phyloP scores from a whole-genome alignment of 2,797 vertebrate genomes.

The Galaxias olidus region DNA sequence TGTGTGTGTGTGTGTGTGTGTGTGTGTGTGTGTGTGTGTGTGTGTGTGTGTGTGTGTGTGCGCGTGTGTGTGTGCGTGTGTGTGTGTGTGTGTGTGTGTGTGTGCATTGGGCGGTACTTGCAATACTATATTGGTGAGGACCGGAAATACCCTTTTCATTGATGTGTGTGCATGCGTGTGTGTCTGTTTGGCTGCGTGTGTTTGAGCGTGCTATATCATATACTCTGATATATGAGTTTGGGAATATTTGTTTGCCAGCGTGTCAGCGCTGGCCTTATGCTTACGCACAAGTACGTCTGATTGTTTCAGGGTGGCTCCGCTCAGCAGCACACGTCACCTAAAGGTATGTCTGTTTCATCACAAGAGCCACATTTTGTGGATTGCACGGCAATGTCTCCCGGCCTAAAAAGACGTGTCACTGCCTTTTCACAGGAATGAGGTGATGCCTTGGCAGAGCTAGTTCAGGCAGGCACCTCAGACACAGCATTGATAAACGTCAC shows the following conservation, averaged over 20 bases:
- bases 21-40: background rate
- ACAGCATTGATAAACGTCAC: no score
- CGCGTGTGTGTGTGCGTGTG: background rate
- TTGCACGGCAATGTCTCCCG: background rate
- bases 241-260: background rate
- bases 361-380: no score
- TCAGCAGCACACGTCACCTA: slow-evolving; percentile 12
- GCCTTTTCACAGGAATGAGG: no score
- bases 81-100: background rate
- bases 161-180: background rate
- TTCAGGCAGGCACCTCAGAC: no score
- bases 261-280: background rate
- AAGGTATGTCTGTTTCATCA: slow-evolving; percentile 33
- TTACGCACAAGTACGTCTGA: background rate
- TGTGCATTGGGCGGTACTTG: no score
- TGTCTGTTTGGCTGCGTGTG: background rate
- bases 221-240: background rate
- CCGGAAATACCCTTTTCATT: no score
- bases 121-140: no score
- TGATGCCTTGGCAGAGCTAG: no score
- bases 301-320: slow-evolving; percentile 36
- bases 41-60: background rate
- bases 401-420: background rate
- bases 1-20: background rate
- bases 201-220: background rate